Base-by-base conservation (phyloP, 2,888 invertebrate genomes). In the Hanleya hanleyi region DNA sequence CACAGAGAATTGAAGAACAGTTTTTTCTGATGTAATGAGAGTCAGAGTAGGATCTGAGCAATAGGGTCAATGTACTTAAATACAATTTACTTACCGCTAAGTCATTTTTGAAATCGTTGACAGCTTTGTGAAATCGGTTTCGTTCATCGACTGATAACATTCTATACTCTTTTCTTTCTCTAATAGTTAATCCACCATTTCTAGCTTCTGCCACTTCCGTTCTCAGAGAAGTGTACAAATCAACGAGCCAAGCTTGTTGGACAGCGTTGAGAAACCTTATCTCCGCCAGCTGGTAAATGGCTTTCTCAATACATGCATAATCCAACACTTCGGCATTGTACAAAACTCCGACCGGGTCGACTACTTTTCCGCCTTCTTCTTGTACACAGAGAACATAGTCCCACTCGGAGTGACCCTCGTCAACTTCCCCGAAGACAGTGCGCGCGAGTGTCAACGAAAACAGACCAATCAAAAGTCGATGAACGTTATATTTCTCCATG, bases 401-500 rank as follows among this genome's bases (percentile, higher is more conserved):
- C 57, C 57, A 57, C 4, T 57, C 57, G 5, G 57, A 29, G 9
- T 57, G 57, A 15, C 57, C 57, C 29, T 57, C 29, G 29, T 57
- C 57, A 22, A 57, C 57, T 57, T 57, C 57, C 29, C 22, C 57
- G n/a, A n/a, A n/a, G n/a, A n/a, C n/a, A n/a, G n/a, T n/a, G n/a
- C n/a, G n/a, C n/a, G n/a, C n/a, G n/a, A n/a, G n/a, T n/a, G n/a
- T n/a, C n/a, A n/a, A n/a, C n/a, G n/a, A n/a, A n/a, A n/a, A n/a
- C n/a, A n/a, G n/a, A n/a, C n/a, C n/a, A n/a, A n/a, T n/a, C n/a
- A n/a, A n/a, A n/a, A n/a, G n/a, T n/a, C n/a, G n/a, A n/a, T n/a
- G n/a, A n/a, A n/a, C n/a, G n/a, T n/a, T n/a, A n/a, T n/a, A n/a
- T n/a, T n/a, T n/a, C n/a, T n/a, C n/a, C n/a, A n/a, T n/a, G n/a